Evolutionary conservation across 2,113 vertebrate species (phyloP).

Genomic region (Vulpes lagopus): DNA sequence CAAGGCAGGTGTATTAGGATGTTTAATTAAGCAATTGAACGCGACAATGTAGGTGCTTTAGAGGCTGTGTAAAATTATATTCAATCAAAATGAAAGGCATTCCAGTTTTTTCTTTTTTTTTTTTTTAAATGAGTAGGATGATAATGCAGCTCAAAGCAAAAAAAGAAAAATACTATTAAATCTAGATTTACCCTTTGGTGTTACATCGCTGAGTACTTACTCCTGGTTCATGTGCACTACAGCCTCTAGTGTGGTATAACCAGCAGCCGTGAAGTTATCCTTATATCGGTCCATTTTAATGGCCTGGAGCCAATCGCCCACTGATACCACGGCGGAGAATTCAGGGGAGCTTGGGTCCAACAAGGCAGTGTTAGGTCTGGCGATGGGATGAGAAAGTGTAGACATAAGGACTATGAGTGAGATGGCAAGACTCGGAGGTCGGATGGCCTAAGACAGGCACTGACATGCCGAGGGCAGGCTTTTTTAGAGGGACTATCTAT

Average conservation of each 20-base stretch:
- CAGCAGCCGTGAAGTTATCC: conserved; percentile 97
- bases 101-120: conserved; percentile 58
- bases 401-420: conserved; percentile 48
- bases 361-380: conserved; percentile 94
- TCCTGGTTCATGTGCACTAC: conserved; percentile 98
- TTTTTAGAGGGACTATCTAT: not conserved
- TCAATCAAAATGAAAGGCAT: conserved; percentile 87
- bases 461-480: not conserved
- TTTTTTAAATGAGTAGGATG: conserved; percentile 85
- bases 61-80: conserved; percentile 80
- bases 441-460: not conserved
- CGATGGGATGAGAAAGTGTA: conserved; percentile 50
- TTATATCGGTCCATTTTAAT: conserved; percentile 98
- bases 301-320: conserved; percentile 96
- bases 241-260: conserved; percentile 95
- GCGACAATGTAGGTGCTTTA: conserved; percentile 69
- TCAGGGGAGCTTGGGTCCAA: conserved; percentile 95
- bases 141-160: conserved; percentile 87
- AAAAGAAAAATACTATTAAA: conserved; percentile 86
- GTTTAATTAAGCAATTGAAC: conserved; percentile 83
- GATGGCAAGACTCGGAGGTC: not conserved
- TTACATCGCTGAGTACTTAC: conserved; percentile 92
- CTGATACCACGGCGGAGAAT: conserved; percentile 92
- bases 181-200: conserved; percentile 90
- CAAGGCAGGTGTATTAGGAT: conserved; percentile 84